Conservation (phyloP, 2,797 vertebrate genomes). For the Mormyrus hasselquistii region DNA sequence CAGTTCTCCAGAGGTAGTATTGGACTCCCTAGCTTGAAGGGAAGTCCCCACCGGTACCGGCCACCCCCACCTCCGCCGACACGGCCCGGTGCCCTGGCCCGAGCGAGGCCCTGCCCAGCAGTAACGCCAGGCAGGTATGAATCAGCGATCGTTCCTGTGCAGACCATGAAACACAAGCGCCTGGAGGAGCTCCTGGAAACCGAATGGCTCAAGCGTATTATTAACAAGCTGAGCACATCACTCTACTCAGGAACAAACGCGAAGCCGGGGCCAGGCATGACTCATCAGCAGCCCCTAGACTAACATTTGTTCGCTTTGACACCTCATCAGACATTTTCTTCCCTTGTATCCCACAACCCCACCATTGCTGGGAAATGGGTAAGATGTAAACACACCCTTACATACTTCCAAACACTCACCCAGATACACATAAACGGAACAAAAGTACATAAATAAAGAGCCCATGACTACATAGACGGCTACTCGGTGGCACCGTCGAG, state of each 20-base stretch:
- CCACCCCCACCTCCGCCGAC: not conserved
- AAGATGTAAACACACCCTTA: not conserved
- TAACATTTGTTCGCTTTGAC: not conserved
- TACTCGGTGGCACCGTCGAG: not conserved
- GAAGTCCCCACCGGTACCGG: not conserved
- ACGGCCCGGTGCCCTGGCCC: not conserved
- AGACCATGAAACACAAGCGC: not conserved
- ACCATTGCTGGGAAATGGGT: not conserved
- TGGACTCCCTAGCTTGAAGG: not conserved
- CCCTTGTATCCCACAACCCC: not conserved
- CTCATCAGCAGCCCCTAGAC: constrained; percentile 3
- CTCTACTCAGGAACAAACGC: not conserved
- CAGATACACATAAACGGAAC: not conserved
- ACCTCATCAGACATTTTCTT: not conserved
- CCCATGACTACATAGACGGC: not conserved
- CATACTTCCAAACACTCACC: not conserved
- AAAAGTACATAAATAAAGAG: not conserved
- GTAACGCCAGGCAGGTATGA: not conserved
- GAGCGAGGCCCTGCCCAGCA: not conserved
- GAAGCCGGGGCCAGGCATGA: not conserved
- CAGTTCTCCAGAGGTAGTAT: not conserved
- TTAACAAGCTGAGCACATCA: not conserved
- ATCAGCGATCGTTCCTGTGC: not conserved
- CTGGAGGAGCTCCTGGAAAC: not conserved
- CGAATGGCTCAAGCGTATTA: not conserved